Base-by-base conservation (phyloP, 2,888 invertebrate genomes). In the Cylloceria caligata region DNA sequence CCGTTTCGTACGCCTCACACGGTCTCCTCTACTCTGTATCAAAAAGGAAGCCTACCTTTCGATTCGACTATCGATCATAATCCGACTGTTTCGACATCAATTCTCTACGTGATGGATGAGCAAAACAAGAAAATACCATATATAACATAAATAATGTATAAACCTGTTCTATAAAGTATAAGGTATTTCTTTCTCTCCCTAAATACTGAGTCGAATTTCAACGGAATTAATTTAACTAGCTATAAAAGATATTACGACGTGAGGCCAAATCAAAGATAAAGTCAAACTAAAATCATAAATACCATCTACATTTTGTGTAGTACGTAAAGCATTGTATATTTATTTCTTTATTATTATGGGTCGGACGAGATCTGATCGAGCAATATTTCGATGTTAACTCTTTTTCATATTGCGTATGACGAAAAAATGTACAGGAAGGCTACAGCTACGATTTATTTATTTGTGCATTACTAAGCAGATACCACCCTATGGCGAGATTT, bases 21-120 rank as follows among this genome's bases (percentile, higher is more conserved):
- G 19, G 19, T 34, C 21, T 24, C 42, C 55, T 39, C 55, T 49
- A 64, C 45, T 62, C 27, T 47, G 47, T 45, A 60, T 49, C 47
- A 68, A 67, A 45, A 47, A 57, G 47, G 57, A 74, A 62, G 24
- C n/a, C 62, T 49, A 62, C 16, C 49, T 47, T 72, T 77, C 57
- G 81, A 76, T 83, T 68, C 60, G 24, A 76, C 76, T 68, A 73
- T 83, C 80, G 76, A 80, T 83, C 80, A 83, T 72, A 83, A 72
- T 72, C 75, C 76, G 79, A 79, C 36, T 64, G 64, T 78, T 82
- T 82, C 79, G 69, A 79, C 68, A 82, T 75, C 57, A 62, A 21
- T 36, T 67, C 30, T 55, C 30, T 7, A 2, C 21, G n/a, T 24
- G 62, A 49, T 36, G 47, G 30, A 49, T 19, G 45, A 47, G 57